Evolutionary conservation across 2,113 vertebrate species (phyloP).

Genomic region (Lagopus muta): DNA sequence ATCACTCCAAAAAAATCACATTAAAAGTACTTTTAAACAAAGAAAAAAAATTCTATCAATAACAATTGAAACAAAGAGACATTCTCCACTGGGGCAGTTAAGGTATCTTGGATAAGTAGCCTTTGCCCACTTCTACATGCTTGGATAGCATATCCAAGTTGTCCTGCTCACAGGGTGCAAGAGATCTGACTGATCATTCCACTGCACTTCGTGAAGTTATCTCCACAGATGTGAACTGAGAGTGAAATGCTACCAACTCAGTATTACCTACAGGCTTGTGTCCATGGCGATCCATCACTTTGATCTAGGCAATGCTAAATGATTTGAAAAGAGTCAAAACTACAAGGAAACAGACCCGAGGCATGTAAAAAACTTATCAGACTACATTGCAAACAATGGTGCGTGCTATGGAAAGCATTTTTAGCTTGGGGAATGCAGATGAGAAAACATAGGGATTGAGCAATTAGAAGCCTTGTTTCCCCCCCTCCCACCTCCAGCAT

Average conservation of each 20-base stretch:
- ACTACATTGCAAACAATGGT: background rate
- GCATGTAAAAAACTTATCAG: conserved; percentile 3
- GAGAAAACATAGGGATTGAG: conserved; percentile 52
- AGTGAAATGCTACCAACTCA: background rate
- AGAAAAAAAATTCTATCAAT: background rate
- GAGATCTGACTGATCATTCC: background rate
- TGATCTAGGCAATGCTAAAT: background rate
- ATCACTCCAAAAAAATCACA: background rate
- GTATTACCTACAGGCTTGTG: background rate
- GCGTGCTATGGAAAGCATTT: conserved; percentile 28
- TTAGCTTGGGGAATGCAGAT: conserved; percentile 64
- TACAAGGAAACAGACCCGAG: background rate
- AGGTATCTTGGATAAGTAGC: background rate
- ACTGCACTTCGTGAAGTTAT: background rate
- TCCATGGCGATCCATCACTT: background rate
- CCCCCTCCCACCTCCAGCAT: conserved; percentile 70
- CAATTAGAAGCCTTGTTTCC: conserved; percentile 68
- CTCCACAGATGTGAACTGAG: background rate
- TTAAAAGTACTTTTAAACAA: background rate
- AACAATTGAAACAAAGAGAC: background rate
- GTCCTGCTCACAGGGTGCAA: background rate
- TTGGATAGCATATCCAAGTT: background rate
- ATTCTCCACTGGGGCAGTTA: background rate
- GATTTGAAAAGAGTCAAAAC: background rate
- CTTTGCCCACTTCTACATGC: background rate